Base-by-base conservation (phyloP, 1,140 invertebrate genomes). In the Drosophila subpulchrella region DNA sequence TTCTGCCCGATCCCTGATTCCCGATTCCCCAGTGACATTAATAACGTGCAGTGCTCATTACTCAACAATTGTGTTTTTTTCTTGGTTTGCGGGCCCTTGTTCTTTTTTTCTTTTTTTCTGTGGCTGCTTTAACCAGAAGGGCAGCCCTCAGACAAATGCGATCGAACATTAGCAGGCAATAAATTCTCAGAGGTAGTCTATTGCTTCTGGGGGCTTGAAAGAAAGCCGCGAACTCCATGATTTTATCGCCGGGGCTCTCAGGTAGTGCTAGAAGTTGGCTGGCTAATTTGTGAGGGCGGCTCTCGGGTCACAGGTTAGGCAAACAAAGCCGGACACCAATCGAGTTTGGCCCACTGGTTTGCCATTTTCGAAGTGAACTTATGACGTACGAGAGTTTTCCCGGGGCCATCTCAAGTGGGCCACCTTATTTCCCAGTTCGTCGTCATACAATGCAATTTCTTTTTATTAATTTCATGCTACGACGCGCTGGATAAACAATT, bases 391-490 rank as follows among this genome's bases (percentile, higher is more conserved):
- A 57, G 47, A 41, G 48, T 10, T 36, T 11, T 34, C 42, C 20
- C 34, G 47, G 62, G 30, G 78, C 24, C 74, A 42, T 60, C 61
- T 59, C 72, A 60, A 44, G 51, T 67, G 71, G 32, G 53, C 61
- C 48, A 47, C 70, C 70, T 60, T 57, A 82, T 72, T 78, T 86
- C 82, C 82, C 82, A 84, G 78, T 73, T 68, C 54, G 62, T 24
- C 60, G 32, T 62, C 63, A 47, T 50, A 32, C 39, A 77, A 62
- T 76, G 75, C 66, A 84, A 75, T 90, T 79, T 71, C 53, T 55
- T 51, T 68, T 76, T 78, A 91, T 91, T 91, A 91, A 91, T 91
- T 91, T 91, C 90, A 91, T 81, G 90, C 75, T 71, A 62, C 66
- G 66, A 20, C 62, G 81, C 78, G 38, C 57, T 73, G 66, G 53